Evolutionary conservation across 2,888 invertebrate species (phyloP), one percentile per base, ranked within the genome.

Genomic region (Epistrophe eligans): DNA sequence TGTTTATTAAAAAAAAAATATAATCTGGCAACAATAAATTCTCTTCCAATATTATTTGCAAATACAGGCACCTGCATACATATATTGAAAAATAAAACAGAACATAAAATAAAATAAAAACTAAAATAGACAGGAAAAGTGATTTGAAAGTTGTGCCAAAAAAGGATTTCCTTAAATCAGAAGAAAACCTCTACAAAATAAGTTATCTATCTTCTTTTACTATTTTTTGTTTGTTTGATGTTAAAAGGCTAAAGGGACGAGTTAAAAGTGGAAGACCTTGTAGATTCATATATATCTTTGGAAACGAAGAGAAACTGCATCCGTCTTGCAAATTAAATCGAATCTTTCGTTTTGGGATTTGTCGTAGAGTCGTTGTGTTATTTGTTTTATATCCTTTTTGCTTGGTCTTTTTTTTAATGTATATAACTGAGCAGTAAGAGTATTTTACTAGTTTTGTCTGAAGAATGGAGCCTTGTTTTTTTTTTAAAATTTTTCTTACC

Each of bases 281-380:
- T 48, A 45, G n/a, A n/a, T n/a, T n/a, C 24, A 50, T 52, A 38
- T 8, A 57, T 52, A n/a, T 45, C n/a, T 55, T 35, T 19, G 1
- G 15, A 24, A 52, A 66, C 15, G 67, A 43, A 45, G 17, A 64
- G 28, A 66, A 77, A 79, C 43, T 79, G 79, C 83, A 83, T 83
- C 72, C 76, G 79, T 76, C 87, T 87, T 79, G 72, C 57, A 87
- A 83, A 83, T 83, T 79, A 79, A 83, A 87, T 87, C 76, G 87
- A 83, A 83, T 83, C 71, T 83, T 83, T 83, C 79, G 76, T 76
- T 79, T 55, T 62, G 60, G 43, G 77, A 82, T 79, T 87, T 76
- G 82, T 76, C 58, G 52, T 67, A 67, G 43, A 72, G 35, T 72
- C 28, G 74, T 72, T 79, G 79, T 73, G 45, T 72, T 76, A 62